Base-by-base conservation (phyloP, 2,888 invertebrate genomes). In the Ceraclea dissimilis region DNA sequence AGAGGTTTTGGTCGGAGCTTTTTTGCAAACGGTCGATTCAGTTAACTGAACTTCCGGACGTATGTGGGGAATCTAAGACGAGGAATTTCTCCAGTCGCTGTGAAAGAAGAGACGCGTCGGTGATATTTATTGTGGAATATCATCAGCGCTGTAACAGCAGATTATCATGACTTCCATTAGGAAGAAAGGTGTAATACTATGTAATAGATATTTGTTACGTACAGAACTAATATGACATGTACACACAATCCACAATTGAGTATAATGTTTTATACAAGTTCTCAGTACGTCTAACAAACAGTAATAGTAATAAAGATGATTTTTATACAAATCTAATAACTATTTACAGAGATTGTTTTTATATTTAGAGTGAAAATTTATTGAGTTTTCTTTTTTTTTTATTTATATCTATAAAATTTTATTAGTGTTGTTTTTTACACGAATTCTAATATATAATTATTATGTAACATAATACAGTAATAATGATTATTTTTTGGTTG, bases 291-390 rank as follows among this genome's bases (percentile, higher is more conserved):
- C n/a, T n/a, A n/a, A n/a, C n/a, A n/a, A n/a, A n/a, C n/a, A n/a
- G n/a, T n/a, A n/a, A 77, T 76, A 77, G 76, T 75, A 75, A 75
- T 50, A n/a, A 55, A 52, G 49, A 76, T 75, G 74, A 74, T 75
- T 77, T 77, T 78, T 78, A 77, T 77, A 77, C 75, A 77, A 77
- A 64, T 64, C 76, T 76, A 74, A 75, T 72, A 75, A 75, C 72
- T 76, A 76, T 76, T 76, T 78, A 51, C 76, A 77, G 76, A 78
- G 78, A 78, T 78, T 78, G 77, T 77, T 78, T 76, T 76, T 76
- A 76, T 76, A 76, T 74, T 75, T 77, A 77, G 75, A 76, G 57
- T 73, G 75, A 76, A 76, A 75, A 74, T 59, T 71, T 77, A 77
- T 76, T 72, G 75, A 75, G 76, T 76, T 75, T 76, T 77, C 76